Evolutionary conservation across 2,888 invertebrate species (phyloP).

Genomic region (Ptychoptera contaminata): DNA sequence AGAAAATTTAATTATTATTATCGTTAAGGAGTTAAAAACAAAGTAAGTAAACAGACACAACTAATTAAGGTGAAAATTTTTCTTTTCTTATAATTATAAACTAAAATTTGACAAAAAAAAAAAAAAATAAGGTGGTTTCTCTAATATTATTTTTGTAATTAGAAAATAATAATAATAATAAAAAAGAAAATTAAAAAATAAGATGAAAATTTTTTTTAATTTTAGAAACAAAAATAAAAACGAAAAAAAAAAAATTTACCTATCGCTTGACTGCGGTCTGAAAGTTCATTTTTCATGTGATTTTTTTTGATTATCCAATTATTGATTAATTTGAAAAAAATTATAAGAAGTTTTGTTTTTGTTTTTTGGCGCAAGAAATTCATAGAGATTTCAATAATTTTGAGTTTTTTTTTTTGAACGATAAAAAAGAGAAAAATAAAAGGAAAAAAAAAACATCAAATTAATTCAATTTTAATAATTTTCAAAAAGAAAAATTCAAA

Average conservation of each 20-base stretch:
- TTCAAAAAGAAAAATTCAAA: no score
- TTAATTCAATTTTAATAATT: no score
- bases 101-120: background rate
- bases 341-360: slow-evolving; percentile 6
- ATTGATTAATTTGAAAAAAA: slow-evolving; percentile 11
- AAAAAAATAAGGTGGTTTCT: background rate
- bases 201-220: background rate
- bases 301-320: slow-evolving; percentile 13
- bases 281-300: slow-evolving; percentile 10
- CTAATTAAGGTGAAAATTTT: background rate
- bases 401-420: background rate
- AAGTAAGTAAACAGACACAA: background rate
- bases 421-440: slow-evolving; percentile 5
- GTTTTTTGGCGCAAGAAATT: slow-evolving; percentile 5
- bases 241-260: slow-evolving; percentile 14
- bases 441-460: slow-evolving; percentile 8
- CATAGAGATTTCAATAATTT: background rate
- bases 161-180: background rate
- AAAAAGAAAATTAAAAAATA: background rate
- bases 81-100: background rate
- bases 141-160: background rate
- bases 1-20: no score
- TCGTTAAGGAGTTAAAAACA: background rate
- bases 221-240: background rate
- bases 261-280: slow-evolving; percentile 19